Evolutionary conservation across 1,140 invertebrate species (phyloP), one percentile per base, ranked within the genome.

Genomic region (Hylyphantes graminicola): DNA sequence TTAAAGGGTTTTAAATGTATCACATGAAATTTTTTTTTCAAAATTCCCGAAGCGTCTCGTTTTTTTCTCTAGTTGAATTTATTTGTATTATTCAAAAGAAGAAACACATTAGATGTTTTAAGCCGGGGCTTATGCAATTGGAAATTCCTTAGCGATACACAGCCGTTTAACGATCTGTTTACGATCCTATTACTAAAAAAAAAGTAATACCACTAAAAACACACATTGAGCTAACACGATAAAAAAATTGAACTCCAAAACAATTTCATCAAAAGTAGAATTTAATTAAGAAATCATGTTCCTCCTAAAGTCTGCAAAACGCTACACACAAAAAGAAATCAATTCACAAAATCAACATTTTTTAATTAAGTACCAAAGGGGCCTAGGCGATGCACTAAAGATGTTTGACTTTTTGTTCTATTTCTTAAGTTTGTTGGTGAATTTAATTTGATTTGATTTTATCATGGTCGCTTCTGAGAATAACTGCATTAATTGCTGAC

Each of bases 251-350:
- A 35, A 7, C 10, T 12, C 13, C 6, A 51, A 64, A 63, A 61
- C 61, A 76, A 76, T 76, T 76, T 50, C 55, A 76, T 61, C 59
- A 76, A 64, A 76, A 76, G 74, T 76, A 76, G 64, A 76, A 76
- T 64, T 76, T 76, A 76, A 76, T 76, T 76, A 76, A 76, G 74
- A 76, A 76, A 76, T 76, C 74, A 76, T 76, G 74, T 76, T 76
- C 59, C 17, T 50, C 59, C 55, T 2, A 19, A 63, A 21, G 12
- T 48, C 48, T 12, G 5, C 17, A 48, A 63, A 48, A 76, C 74
- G 72, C 55, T 53, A 70, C 15, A 17, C 64, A 63, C 74, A 76
- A 76, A 76, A 64, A 48, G 10, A 76, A 76, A 76, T 63, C 74
- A 64, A 76, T 76, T 64, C 74, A 10, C 21, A 64, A 63, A 76